Conservation (phyloP, 2,113 vertebrate genomes). For the Myotis yumanensis region DNA sequence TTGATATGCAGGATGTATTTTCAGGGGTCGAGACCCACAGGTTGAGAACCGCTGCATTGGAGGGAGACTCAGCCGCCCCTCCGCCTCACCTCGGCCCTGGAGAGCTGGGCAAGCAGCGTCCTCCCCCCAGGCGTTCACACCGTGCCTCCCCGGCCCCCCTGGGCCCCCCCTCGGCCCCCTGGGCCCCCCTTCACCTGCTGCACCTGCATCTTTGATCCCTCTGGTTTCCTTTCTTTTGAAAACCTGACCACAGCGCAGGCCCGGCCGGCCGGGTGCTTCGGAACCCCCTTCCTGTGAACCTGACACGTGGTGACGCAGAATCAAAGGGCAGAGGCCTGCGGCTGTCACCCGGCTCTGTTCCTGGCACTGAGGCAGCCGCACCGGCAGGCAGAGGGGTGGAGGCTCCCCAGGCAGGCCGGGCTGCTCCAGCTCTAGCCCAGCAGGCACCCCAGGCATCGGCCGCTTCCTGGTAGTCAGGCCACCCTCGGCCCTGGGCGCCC, state of each 20-base stretch:
- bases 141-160: background rate
- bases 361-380: background rate
- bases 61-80: background rate
- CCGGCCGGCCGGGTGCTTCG: slow-evolving; percentile 1
- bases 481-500: background rate
- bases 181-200: background rate
- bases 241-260: background rate
- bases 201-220: slow-evolving; percentile 56
- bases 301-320: slow-evolving; percentile 31
- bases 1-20: too few relatives aligned
- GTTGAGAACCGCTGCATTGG: too few relatives aligned
- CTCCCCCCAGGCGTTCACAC: background rate
- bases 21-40: too few relatives aligned
- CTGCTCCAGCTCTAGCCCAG: background rate
- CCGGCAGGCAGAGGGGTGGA: background rate
- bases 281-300: slow-evolving; percentile 68
- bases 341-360: slow-evolving; percentile 54
- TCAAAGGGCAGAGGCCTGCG: slow-evolving; percentile 42
- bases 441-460: background rate
- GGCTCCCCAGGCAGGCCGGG: background rate
- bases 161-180: too few relatives aligned
- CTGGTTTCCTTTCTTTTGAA: slow-evolving; percentile 65
- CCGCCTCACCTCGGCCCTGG: rapidly evolving
- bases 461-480: background rate
- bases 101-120: background rate